phyloP scores from a whole-genome alignment of 2,888 invertebrate genomes.

The Agonopterix arenella region DNA sequence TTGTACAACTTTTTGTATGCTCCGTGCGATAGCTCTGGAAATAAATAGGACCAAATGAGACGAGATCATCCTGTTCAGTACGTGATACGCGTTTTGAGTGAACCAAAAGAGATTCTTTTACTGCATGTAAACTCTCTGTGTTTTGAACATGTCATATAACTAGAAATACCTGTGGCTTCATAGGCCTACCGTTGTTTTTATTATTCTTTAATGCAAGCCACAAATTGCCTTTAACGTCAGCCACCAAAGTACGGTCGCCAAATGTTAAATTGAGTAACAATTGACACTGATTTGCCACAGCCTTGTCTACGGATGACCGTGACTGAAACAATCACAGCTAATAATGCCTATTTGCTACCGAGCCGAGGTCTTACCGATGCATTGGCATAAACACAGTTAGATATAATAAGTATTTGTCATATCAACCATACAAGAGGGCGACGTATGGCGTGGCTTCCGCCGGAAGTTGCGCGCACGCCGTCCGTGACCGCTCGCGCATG shows the following conservation, averaged over 20 bases:
- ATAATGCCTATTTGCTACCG: conserved; percentile 21
- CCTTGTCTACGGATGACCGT: conserved; percentile 42
- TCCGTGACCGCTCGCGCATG: conserved; percentile 56
- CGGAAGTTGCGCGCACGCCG: conserved; percentile 69
- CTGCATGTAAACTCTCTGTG: too few relatives aligned
- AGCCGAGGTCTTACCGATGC: conserved; percentile 33
- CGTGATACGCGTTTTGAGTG: too few relatives aligned
- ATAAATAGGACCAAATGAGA: too few relatives aligned
- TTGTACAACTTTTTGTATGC: too few relatives aligned
- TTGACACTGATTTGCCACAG: conserved; percentile 50
- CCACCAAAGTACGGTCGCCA: conserved; percentile 3
- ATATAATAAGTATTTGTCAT: conserved; percentile 15
- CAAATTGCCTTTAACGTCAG: background rate
- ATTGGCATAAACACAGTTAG: conserved; percentile 26
- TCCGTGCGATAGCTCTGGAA: too few relatives aligned
- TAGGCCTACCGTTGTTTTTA: too few relatives aligned
- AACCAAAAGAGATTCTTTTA: too few relatives aligned
- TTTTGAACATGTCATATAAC: too few relatives aligned
- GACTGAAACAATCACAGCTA: conserved; percentile 34
- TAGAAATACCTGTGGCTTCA: too few relatives aligned
- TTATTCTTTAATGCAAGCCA: too few relatives aligned
- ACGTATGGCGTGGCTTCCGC: conserved; percentile 62
- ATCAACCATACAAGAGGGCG: conserved; percentile 27
- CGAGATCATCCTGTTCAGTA: too few relatives aligned
- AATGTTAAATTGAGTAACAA: conserved; percentile 28